A percentile compares a stretch with the other conserved stretches of the same genome.
Conservation (phyloP, 2,797 vertebrate genomes). For the Nyctibius grandis region DNA sequence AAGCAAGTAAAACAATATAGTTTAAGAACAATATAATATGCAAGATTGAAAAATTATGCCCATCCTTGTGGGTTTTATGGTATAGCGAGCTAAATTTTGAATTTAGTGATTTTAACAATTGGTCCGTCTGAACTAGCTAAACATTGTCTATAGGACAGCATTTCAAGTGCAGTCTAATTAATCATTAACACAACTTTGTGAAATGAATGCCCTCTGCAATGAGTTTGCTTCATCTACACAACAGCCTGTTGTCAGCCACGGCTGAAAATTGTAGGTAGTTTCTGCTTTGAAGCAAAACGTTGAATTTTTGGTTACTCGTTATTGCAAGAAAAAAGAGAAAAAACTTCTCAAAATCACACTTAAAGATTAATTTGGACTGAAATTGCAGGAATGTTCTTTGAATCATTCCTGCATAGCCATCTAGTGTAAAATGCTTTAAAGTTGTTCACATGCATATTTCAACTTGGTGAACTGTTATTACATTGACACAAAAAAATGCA, state of each 20-base stretch:
- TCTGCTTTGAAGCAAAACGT: constrained; percentile 1
- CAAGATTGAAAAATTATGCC: neutral
- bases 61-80: constrained; percentile 5
- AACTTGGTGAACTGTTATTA: constrained; percentile 27
- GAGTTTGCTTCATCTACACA: constrained; percentile 13
- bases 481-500: constrained; percentile 32
- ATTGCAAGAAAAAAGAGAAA: neutral
- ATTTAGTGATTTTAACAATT: constrained; percentile 21
- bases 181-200: constrained; percentile 43
- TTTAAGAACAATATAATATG: neutral
- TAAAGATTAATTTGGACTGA: neutral
- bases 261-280: constrained; percentile 17
- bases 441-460: constrained; percentile 34
- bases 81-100: neutral
- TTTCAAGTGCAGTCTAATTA: constrained; percentile 53
- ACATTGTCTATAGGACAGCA: constrained; percentile 19
- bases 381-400: neutral
- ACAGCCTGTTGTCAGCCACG: neutral
- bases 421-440: constrained; percentile 35
- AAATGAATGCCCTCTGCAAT: constrained; percentile 27
- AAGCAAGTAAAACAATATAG: neutral
- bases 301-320: neutral
- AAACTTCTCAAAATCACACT: neutral
- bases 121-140: neutral
- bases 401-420: neutral